phyloP scores from a whole-genome alignment of 2,888 invertebrate genomes.

The Meiosimyza decipiens region DNA sequence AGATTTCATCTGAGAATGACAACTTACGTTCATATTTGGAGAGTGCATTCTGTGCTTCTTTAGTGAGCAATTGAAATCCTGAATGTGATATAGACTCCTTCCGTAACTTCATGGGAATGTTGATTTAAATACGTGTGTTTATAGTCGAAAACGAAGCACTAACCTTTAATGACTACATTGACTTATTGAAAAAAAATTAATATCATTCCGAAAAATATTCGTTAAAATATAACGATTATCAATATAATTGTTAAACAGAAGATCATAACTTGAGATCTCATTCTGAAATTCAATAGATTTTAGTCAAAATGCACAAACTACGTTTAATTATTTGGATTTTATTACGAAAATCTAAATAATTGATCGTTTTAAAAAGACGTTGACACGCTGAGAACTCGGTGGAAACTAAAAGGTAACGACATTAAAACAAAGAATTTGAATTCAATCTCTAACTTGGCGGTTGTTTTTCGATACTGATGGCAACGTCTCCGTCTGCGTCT shows the following conservation, averaged over 20 bases:
- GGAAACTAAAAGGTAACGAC: conserved; percentile 50
- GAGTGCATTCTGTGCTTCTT: conserved; percentile 53
- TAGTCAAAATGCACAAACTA: background rate
- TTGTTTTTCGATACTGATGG: conserved; percentile 22
- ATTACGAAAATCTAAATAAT: conserved; percentile 21
- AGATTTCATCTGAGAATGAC: background rate
- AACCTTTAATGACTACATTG: background rate
- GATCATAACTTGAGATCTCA: conserved; percentile 58
- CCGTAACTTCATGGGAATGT: conserved; percentile 17
- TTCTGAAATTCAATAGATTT: conserved; percentile 40
- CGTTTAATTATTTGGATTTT: conserved; percentile 6
- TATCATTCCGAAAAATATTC: conserved; percentile 10
- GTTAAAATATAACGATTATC: conserved; percentile 55
- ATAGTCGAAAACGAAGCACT: background rate
- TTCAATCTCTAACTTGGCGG: conserved; percentile 34
- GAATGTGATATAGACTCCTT: background rate
- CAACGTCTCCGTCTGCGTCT: conserved; percentile 5
- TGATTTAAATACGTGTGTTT: background rate
- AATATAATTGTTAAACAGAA: conserved; percentile 59
- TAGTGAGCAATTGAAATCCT: conserved; percentile 56
- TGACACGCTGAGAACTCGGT: conserved; percentile 46
- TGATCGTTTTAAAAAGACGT: background rate
- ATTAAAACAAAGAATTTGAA: conserved; percentile 32
- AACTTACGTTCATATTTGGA: conserved; percentile 57
- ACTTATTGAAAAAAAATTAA: background rate